phyloP scores from a whole-genome alignment of 2,888 invertebrate species.

The Rhopalosiphum nymphaeae region DNA sequence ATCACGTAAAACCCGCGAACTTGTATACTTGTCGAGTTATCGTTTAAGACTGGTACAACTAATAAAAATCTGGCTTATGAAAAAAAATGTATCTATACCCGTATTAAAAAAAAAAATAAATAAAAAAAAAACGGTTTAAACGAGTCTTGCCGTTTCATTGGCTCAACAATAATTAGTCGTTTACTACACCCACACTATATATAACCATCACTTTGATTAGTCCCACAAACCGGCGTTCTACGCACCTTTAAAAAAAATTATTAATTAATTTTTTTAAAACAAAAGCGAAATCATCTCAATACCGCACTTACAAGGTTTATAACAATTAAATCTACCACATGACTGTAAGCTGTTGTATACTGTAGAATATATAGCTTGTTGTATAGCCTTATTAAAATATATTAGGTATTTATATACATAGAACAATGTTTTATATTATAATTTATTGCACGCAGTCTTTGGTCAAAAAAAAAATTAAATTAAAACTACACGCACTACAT shows the following conservation, averaged over 20 bases:
- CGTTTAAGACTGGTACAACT: conserved; percentile 38
- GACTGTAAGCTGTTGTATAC: conserved; percentile 36
- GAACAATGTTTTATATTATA: not conserved
- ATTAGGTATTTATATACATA: not conserved
- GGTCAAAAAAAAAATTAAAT: not conserved
- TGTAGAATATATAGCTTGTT: not conserved
- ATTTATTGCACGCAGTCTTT: not conserved
- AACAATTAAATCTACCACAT: conserved; percentile 55
- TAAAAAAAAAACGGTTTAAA: conserved; percentile 57
- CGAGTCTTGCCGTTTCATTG: conserved; percentile 62
- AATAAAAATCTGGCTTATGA: conserved; percentile 29
- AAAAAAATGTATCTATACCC: conserved; percentile 45
- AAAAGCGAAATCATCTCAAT: conserved; percentile 61
- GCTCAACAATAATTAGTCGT: conserved; percentile 63
- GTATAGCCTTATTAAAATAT: not conserved
- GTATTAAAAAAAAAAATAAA: conserved; percentile 27
- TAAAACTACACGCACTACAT: not conserved
- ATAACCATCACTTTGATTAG: conserved; percentile 62
- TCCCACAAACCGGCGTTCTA: conserved; percentile 50
- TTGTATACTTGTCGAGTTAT: conserved; percentile 55
- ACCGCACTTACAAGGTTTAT: conserved; percentile 51
- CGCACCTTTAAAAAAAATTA: conserved; percentile 59
- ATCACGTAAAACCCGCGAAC: conserved; percentile 1
- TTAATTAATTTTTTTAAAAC: conserved; percentile 64
- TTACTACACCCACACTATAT: conserved; percentile 63